A percentile compares a stretch with the other conserved stretches of the same genome.
Conservation (phyloP, 35 echinoderm and acorn worm species). For the Eucidaris tribuloides region DNA sequence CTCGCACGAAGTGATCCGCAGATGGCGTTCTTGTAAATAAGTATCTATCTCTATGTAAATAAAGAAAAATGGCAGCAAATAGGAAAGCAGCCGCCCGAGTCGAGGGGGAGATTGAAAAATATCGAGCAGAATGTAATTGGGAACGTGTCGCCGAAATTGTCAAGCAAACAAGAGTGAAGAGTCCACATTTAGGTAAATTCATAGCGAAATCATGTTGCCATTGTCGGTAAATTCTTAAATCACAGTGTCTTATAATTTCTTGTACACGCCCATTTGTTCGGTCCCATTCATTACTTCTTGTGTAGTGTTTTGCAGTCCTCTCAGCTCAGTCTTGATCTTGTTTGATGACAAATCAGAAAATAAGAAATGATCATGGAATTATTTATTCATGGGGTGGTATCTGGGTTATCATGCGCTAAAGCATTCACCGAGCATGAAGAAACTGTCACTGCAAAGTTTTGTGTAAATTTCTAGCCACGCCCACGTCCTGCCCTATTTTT, state of each 20-base stretch:
- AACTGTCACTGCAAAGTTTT: no score
- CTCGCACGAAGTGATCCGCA: no score
- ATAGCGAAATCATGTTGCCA: background rate
- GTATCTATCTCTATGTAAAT: no score
- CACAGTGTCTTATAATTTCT: background rate
- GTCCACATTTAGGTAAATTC: slow-evolving; percentile 73
- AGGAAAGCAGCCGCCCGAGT: slow-evolving; percentile 69
- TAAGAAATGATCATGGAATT: background rate
- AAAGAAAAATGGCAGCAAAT: slow-evolving; percentile 90
- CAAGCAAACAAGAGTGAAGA: slow-evolving; percentile 68
- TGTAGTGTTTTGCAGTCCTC: background rate
- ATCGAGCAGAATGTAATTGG: slow-evolving; percentile 95
- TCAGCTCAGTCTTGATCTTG: background rate
- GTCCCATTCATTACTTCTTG: background rate
- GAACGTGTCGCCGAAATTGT: slow-evolving; percentile 75
- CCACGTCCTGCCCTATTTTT: no score
- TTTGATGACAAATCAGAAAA: background rate
- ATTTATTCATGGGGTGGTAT: no score
- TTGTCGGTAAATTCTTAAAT: background rate
- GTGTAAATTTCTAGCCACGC: no score
- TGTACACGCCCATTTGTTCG: background rate
- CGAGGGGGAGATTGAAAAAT: slow-evolving; percentile 96
- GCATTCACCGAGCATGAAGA: no score
- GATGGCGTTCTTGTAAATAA: no score
- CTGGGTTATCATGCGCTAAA: no score